Conservation (phyloP, 2,797 vertebrate genomes). For the Gymnoscopelus microlampas region DNA sequence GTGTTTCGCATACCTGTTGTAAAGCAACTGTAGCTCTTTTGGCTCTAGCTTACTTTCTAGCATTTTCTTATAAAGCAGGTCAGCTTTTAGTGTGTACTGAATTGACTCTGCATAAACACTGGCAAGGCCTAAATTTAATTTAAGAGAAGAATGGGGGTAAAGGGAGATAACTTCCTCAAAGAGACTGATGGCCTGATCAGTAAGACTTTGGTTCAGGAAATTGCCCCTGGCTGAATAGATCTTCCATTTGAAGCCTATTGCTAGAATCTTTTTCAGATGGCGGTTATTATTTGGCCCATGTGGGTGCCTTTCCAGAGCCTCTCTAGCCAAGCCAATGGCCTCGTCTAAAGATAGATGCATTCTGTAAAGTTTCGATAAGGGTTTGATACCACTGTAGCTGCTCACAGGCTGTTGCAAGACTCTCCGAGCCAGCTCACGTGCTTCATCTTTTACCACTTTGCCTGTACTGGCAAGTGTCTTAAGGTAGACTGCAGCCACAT, state of each 20-base stretch:
- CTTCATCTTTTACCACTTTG: constrained; percentile 22
- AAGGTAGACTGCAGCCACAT: constrained; percentile 55
- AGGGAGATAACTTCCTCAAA: constrained; percentile 51
- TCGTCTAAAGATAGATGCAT: constrained; percentile 46
- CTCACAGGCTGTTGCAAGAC: constrained; percentile 54
- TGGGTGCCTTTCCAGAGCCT: constrained; percentile 59
- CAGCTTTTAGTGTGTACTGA: constrained; percentile 20
- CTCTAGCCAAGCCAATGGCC: constrained; percentile 64
- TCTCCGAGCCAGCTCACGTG: constrained; percentile 31
- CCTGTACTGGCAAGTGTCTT: constrained; percentile 8
- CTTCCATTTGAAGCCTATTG: constrained; percentile 46
- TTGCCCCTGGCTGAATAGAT: constrained; percentile 25
- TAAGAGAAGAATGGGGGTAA: constrained; percentile 53
- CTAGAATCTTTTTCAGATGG: constrained; percentile 58
- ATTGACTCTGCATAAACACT: constrained; percentile 24
- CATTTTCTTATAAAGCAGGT: constrained; percentile 44
- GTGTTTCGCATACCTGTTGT: constrained; percentile 57
- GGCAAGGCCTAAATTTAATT: constrained; percentile 29
- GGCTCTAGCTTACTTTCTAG: constrained; percentile 40
- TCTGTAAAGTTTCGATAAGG: constrained; percentile 51
- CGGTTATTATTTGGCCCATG: constrained; percentile 28
- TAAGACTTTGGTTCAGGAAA: constrained; percentile 25
- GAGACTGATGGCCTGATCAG: constrained; percentile 51
- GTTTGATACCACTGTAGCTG: constrained; percentile 63
- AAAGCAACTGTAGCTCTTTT: constrained; percentile 54